Percentiles rank a stretch among this genome's conserved stretches.
Conservation (phyloP, 2,888 invertebrate genomes). For the Griposia aprilina region DNA sequence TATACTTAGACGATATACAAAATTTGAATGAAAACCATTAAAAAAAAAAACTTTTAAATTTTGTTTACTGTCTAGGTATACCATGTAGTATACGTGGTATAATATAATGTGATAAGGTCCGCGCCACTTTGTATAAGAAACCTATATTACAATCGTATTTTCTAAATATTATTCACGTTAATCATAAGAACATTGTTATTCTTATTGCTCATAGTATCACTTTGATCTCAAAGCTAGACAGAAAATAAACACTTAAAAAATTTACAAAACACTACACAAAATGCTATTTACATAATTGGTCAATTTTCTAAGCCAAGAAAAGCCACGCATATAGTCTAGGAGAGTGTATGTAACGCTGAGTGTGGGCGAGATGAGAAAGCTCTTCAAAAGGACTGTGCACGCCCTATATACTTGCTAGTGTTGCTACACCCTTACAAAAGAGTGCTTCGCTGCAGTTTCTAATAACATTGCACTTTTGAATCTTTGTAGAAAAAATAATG, state of each 20-base stretch:
- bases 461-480: constrained; percentile 2
- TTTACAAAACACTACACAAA: constrained; percentile 12
- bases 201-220: background rate
- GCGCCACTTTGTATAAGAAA: background rate
- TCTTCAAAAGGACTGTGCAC: constrained; percentile 44
- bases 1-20: too few relatives aligned
- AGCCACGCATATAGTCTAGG: constrained; percentile 12
- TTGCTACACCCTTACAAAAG: constrained; percentile 7
- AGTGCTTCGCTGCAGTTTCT: background rate
- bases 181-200: background rate
- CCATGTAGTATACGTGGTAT: too few relatives aligned
- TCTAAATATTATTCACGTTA: background rate
- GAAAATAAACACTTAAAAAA: constrained; percentile 15
- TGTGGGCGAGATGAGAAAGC: constrained; percentile 48
- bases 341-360: constrained; percentile 20
- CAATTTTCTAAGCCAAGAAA: constrained; percentile 29
- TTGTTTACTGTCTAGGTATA: too few relatives aligned
- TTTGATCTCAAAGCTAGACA: constrained; percentile 1
- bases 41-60: too few relatives aligned
- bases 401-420: constrained; percentile 23
- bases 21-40: too few relatives aligned
- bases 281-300: constrained; percentile 45
- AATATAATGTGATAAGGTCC: too few relatives aligned
- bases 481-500: background rate
- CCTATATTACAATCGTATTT: background rate